Evolutionary conservation across 2,797 vertebrate species (phyloP).

Genomic region (Neoniphon sammara): DNA sequence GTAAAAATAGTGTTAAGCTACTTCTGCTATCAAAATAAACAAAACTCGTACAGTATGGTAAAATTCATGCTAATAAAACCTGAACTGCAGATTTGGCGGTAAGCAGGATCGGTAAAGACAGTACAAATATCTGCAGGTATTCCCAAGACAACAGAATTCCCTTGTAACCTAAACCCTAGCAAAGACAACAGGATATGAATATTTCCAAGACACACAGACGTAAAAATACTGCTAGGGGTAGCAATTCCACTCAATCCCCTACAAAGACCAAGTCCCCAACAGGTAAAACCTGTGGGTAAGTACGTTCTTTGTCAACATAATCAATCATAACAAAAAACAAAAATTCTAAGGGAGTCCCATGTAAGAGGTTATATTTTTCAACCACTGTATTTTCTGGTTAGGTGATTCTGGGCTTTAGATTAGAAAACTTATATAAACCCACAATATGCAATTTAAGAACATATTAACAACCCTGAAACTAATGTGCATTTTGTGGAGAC

Average conservation of each 20-base stretch:
- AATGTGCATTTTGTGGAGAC: too few species aligned
- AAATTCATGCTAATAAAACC: neutral
- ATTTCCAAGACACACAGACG: neutral
- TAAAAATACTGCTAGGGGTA: neutral
- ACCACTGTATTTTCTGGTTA: conserved; percentile 14
- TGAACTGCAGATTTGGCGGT: neutral
- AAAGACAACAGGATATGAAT: neutral
- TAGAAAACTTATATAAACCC: neutral
- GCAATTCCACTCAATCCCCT: neutral
- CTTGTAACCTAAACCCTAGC: neutral
- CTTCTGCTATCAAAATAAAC: conserved; percentile 1
- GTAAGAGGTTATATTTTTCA: neutral
- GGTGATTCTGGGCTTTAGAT: conserved; percentile 4
- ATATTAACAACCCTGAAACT: too few species aligned
- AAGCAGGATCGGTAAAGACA: neutral
- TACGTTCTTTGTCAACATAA: conserved; percentile 21
- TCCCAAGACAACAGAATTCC: conserved; percentile 11
- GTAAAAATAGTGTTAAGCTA: neutral
- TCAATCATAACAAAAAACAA: neutral
- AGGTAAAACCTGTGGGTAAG: neutral
- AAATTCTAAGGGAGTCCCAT: neutral
- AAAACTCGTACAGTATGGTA: neutral
- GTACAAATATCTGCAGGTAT: conserved; percentile 3
- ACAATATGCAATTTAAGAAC: too few species aligned
- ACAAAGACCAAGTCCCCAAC: conserved; percentile 6